Evolutionary conservation across 2,113 vertebrate genomes (phyloP).

Genomic region (Passer domesticus): DNA sequence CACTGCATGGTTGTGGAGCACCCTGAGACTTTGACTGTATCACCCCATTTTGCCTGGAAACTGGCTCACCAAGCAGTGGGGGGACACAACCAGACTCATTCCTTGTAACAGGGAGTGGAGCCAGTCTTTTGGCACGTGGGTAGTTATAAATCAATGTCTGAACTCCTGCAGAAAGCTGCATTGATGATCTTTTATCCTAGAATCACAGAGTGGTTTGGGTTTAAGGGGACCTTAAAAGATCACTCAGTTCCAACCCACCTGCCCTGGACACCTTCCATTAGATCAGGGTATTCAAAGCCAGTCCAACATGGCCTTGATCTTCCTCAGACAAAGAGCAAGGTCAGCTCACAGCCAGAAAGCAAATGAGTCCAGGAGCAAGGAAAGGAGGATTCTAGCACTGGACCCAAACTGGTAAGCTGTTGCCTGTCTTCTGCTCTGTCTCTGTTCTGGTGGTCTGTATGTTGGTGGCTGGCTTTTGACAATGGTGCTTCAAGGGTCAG

Average conservation of each 20-base stretch:
- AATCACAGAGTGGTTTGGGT: neutral
- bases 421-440: neutral
- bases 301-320: neutral
- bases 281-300: neutral
- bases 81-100: neutral
- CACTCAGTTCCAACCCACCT: neutral
- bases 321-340: neutral
- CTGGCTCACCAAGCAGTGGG: accelerated
- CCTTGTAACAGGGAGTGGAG: neutral
- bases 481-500: neutral
- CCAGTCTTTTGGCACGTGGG: accelerated
- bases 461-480: neutral
- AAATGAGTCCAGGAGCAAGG: neutral
- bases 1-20: neutral
- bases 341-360: neutral
- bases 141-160: neutral
- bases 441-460: accelerated
- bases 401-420: neutral
- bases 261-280: neutral
- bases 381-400: neutral
- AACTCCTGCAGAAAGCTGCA: neutral
- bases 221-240: neutral
- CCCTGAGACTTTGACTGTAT: neutral
- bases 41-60: neutral
- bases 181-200: neutral